Percentiles rank a stretch among this genome's conserved stretches.
These are phyloP conservation scores for Halocynthia roretzi DNA, from an alignment of 23 tunicate genomes.

Conservation along the genomic window DNA sequence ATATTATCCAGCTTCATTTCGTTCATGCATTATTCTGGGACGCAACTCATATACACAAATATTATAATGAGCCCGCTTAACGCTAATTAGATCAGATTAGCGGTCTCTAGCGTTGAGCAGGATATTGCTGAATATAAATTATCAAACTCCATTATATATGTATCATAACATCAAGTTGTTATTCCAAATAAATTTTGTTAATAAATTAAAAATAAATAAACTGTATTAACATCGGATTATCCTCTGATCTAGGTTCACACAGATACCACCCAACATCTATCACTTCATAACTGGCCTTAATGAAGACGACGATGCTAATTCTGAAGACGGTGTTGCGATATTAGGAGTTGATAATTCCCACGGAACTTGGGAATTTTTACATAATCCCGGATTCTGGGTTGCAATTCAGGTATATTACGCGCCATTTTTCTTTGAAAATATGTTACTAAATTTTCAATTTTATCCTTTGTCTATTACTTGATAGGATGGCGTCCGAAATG, in stretches of 20 bases:
- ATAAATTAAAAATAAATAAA: too few species aligned
- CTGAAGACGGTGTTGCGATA: constrained; percentile 27
- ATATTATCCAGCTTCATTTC: neutral
- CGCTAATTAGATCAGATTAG: too few species aligned
- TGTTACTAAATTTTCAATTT: neutral
- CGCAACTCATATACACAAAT: too few species aligned
- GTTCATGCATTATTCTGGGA: neutral
- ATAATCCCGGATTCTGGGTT: neutral
- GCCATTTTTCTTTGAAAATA: neutral
- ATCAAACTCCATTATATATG: neutral
- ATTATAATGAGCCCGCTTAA: too few species aligned
- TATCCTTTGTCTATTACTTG: neutral
- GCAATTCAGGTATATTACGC: neutral
- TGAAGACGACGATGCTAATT: constrained; percentile 16
- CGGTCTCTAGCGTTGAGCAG: too few species aligned
- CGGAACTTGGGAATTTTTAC: constrained; percentile 22
- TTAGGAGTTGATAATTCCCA: constrained; percentile 28
- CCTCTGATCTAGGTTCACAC: constrained; percentile 1
- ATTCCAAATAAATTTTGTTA: neutral
- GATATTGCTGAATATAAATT: neutral
- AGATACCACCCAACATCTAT: constrained; percentile 4
- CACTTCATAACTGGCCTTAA: constrained; percentile 3
- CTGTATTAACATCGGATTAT: neutral
- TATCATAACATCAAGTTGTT: neutral
- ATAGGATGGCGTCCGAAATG: constrained; percentile 23